Conservation (phyloP, 2,113 vertebrate species). For the Sclerurus mexicanus region DNA sequence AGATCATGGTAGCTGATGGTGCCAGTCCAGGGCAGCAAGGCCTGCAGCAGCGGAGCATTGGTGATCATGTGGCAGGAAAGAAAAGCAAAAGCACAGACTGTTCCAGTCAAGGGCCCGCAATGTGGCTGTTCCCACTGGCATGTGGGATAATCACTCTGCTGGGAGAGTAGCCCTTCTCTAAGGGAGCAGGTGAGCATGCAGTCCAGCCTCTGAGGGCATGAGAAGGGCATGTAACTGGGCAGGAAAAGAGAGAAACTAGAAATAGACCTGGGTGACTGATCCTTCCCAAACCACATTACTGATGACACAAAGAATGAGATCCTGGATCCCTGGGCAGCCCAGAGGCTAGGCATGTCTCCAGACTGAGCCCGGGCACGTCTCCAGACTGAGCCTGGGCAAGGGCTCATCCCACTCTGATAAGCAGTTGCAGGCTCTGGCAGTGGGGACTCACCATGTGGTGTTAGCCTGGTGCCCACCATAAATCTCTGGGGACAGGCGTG, state of each 20-base stretch:
- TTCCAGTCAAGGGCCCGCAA: background rate
- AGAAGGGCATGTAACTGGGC: background rate
- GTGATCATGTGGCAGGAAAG: rapidly evolving
- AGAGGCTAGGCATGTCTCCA: rapidly evolving
- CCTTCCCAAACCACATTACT: background rate
- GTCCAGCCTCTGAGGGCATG: background rate
- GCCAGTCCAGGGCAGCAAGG: background rate
- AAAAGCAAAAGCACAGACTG: background rate
- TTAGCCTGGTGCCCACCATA: background rate
- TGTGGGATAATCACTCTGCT: background rate
- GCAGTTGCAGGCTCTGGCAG: background rate
- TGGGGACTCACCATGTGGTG: rapidly evolving
- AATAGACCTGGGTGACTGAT: background rate
- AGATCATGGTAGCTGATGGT: rapidly evolving
- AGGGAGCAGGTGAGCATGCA: background rate
- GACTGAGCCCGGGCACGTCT: background rate
- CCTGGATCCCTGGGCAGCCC: background rate
- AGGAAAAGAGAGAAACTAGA: background rate
- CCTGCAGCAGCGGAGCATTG: rapidly evolving
- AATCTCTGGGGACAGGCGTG: background rate
- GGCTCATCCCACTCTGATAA: rapidly evolving
- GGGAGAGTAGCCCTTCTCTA: background rate
- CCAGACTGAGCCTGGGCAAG: background rate
- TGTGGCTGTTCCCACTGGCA: background rate
- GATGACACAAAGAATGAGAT: background rate